Base-by-base conservation (phyloP, 2,888 invertebrate genomes). In the Ganaspis brasiliensis region DNA sequence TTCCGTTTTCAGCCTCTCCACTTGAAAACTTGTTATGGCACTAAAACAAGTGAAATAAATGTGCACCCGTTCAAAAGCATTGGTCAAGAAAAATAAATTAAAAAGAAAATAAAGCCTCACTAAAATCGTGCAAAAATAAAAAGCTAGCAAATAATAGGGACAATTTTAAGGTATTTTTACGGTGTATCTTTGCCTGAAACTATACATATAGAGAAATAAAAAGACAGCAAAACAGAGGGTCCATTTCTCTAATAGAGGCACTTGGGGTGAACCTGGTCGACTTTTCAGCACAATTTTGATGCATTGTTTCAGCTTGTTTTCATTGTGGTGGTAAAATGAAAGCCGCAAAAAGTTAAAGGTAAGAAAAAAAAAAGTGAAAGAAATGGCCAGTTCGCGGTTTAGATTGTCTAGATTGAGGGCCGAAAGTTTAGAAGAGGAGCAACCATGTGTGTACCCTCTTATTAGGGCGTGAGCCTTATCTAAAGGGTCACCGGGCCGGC, bases 381-480 rank as follows among this genome's bases (percentile, higher is more conserved):
- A 72, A 70, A 80, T 74, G 56, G 75, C 70, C 75, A 75, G 61
- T 67, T 67, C 45, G 79, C 76, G 76, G 79, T 79, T 80, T 80
- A 80, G 81, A 80, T 80, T 77, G 75, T 73, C 72, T 72, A 81
- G 81, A 81, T 78, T 79, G 80, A 79, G 75, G 78, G 80, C 57
- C 52, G 71, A 72, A 71, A 79, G 75, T 78, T 80, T 77, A 79
- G 67, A 77, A 81, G 79, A 77, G 77, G 73, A 79, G 82, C 79
- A 77, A 76, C 52, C 81, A 81, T 81, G 75, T 81, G 81, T 85
- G 86, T 91, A 91, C 89, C 91, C 91, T 89, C 90, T 91, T 88
- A 91, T 91, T 91, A 91, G 91, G 91, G 91, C 91, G 91, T 90
- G 90, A 89, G 89, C 85, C 89, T 91, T 91, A 91, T 91, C 90